phyloP scores from a whole-genome alignment of 2,888 invertebrate species.

The Latrodectus elegans region DNA sequence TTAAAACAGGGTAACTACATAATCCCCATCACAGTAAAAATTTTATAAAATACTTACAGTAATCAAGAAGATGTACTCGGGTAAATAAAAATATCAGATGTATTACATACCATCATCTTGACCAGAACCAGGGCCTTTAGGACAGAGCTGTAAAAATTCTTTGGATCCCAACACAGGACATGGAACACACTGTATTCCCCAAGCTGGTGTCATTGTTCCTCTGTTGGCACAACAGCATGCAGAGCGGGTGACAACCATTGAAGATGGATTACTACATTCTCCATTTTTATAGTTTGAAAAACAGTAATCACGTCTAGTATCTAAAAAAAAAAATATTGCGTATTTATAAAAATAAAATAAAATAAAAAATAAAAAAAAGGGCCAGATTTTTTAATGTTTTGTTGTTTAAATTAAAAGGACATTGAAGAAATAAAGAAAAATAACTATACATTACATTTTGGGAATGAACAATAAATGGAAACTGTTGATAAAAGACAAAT shows the following conservation, averaged over 20 bases:
- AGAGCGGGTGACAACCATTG: constrained; percentile 86
- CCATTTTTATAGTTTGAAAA: constrained; percentile 86
- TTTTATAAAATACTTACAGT: no score
- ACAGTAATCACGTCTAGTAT: constrained; percentile 87
- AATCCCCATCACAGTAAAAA: no score
- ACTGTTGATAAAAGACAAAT: no score
- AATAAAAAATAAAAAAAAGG: constrained; percentile 17
- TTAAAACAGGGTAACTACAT: no score
- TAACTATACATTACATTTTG: no score
- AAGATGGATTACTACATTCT: constrained; percentile 85
- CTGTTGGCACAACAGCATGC: constrained; percentile 87
- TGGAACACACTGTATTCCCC: constrained; percentile 86
- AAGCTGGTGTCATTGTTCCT: constrained; percentile 80
- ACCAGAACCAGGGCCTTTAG: constrained; percentile 85
- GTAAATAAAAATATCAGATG: background rate
- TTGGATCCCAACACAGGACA: constrained; percentile 83
- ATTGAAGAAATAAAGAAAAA: no score
- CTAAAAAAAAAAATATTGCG: constrained; percentile 75
- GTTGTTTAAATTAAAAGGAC: no score
- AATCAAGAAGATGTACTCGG: background rate
- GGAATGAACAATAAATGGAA: no score
- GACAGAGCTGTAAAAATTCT: constrained; percentile 84
- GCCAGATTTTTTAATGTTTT: no score
- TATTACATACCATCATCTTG: constrained; percentile 81
- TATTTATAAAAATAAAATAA: constrained; percentile 2